These are phyloP conservation scores for Cetoscarus ocellatus DNA, from an alignment of 2,797 vertebrate species.

Conservation along the genomic window DNA sequence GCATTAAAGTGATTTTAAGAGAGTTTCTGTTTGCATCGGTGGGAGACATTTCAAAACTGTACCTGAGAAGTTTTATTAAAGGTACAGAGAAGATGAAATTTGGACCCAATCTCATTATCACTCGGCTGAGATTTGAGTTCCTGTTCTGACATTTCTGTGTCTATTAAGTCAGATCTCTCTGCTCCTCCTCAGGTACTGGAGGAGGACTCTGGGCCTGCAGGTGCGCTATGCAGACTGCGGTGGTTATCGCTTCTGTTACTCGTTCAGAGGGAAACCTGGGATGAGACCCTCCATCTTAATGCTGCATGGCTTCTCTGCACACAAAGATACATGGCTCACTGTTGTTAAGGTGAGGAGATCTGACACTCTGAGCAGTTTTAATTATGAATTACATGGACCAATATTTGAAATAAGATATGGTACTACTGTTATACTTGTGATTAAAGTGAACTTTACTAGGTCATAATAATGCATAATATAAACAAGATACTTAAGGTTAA, in stretches of 20 bases:
- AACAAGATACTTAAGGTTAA: too few relatives aligned
- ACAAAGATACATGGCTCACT: constrained; percentile 97
- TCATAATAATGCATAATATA: too few relatives aligned
- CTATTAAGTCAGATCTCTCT: constrained; percentile 5
- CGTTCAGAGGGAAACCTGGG: constrained; percentile 91
- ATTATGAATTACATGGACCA: too few relatives aligned
- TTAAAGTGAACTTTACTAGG: too few relatives aligned
- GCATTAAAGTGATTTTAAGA: too few relatives aligned
- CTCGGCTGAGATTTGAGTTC: constrained; percentile 7
- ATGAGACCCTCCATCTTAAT: constrained; percentile 91
- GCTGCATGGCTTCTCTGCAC: constrained; percentile 95
- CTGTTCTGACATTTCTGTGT: neutral
- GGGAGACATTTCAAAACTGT: too few relatives aligned
- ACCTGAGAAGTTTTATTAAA: too few relatives aligned
- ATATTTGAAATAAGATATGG: too few relatives aligned
- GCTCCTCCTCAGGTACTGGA: constrained; percentile 92
- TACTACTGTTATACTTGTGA: too few relatives aligned
- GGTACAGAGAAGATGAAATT: too few relatives aligned
- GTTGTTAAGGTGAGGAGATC: constrained; percentile 89
- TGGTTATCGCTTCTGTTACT: constrained; percentile 95
- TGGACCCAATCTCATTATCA: neutral
- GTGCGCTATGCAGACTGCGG: constrained; percentile 87
- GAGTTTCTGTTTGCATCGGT: too few relatives aligned
- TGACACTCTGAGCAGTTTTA: neutral
- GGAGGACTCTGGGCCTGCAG: constrained; percentile 93